These are phyloP conservation scores for Pandemis heparana DNA, from an alignment of 2,888 invertebrate genomes.

Conservation along the genomic window DNA sequence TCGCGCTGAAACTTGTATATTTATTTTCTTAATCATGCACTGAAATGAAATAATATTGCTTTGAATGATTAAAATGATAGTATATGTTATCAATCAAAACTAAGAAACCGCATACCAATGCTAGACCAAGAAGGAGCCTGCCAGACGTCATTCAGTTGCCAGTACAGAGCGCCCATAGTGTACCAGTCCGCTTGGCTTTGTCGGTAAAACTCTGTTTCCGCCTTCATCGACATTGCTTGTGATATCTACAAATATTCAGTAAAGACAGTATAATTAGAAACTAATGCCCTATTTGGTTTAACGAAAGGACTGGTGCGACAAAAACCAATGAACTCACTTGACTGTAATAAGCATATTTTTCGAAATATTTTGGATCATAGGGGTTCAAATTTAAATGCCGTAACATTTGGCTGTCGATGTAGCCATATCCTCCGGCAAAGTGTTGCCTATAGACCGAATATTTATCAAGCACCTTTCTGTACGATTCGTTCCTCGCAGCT, in stretches of 20 bases:
- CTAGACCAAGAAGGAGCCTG: conserved; percentile 98
- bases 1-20: too few species aligned
- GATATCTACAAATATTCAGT: conserved; percentile 86
- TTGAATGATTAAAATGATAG: too few species aligned
- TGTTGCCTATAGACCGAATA: conserved; percentile 94
- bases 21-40: too few species aligned
- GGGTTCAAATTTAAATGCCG: conserved; percentile 87
- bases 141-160: conserved; percentile 99
- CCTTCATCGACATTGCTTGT: conserved; percentile 95
- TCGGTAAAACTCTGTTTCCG: conserved; percentile 94
- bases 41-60: too few species aligned
- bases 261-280: not conserved
- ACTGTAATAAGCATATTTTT: conserved; percentile 92
- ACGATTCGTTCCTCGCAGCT: conserved; percentile 81
- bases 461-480: conserved; percentile 83
- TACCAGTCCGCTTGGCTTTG: conserved; percentile 82
- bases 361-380: conserved; percentile 84
- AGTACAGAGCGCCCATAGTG: conserved; percentile 99
- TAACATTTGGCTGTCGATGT: conserved; percentile 86
- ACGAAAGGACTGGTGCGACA: too few species aligned
- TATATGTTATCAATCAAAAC: not conserved
- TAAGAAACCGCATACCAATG: conserved; percentile 85
- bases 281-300: too few species aligned
- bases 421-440: conserved; percentile 89
- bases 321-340: conserved; percentile 86